These are phyloP conservation scores for Aphodius sticticus DNA, from an alignment of 2,888 invertebrate genomes.

Conservation along the genomic window DNA sequence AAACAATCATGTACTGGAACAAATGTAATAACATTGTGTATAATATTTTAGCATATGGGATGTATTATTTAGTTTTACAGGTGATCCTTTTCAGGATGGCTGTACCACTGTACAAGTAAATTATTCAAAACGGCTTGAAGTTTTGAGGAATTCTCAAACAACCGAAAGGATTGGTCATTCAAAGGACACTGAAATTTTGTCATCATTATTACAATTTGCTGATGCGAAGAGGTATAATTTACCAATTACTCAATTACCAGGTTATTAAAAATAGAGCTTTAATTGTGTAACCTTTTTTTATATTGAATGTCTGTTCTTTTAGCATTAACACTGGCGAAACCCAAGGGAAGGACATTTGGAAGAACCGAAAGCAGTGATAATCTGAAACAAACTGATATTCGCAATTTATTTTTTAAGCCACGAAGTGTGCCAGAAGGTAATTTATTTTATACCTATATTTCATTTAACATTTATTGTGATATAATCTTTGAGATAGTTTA, in stretches of 20 bases:
- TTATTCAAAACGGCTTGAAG: slow-evolving; percentile 61
- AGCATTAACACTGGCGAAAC: slow-evolving; percentile 10
- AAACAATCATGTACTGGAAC: slow-evolving; percentile 41
- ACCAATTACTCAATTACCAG: slow-evolving; percentile 59
- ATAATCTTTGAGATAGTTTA: too few species aligned
- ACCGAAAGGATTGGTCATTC: slow-evolving; percentile 62
- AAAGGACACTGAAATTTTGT: slow-evolving; percentile 59
- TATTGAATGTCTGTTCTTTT: not conserved
- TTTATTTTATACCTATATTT: slow-evolving; percentile 22
- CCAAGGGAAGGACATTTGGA: slow-evolving; percentile 38
- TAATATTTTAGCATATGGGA: not conserved
- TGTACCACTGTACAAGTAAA: not conserved
- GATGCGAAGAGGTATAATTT: slow-evolving; percentile 63
- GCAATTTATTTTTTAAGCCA: slow-evolving; percentile 65
- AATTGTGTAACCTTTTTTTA: slow-evolving; percentile 25
- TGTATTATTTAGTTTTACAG: slow-evolving; percentile 21
- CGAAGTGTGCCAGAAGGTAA: slow-evolving; percentile 60
- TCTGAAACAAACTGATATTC: slow-evolving; percentile 65
- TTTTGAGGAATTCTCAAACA: slow-evolving; percentile 62
- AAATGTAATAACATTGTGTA: slow-evolving; percentile 38
- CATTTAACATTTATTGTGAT: not conserved
- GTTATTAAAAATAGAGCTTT: slow-evolving; percentile 51
- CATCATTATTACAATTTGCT: slow-evolving; percentile 61
- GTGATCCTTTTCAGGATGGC: slow-evolving; percentile 23
- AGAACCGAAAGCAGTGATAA: slow-evolving; percentile 50